Conservation (phyloP, 2,113 vertebrate species). For the Perccottus glenii region DNA sequence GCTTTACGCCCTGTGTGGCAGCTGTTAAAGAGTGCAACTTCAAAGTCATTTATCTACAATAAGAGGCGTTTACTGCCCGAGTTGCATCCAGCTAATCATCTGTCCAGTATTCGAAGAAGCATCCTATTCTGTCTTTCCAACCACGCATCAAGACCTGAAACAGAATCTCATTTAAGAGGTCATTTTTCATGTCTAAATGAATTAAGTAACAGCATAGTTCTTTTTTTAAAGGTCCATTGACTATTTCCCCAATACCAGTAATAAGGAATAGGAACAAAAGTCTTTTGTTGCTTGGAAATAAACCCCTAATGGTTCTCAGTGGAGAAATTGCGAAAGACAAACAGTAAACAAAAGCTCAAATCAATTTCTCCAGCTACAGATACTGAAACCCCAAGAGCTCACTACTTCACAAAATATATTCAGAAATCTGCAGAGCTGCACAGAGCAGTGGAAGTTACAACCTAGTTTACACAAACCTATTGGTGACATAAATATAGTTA, state of each 20-base stretch:
- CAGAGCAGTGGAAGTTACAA: neutral
- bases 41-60: conserved; percentile 34
- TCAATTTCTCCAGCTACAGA: conserved; percentile 2
- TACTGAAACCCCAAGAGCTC: conserved; percentile 1
- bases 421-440: neutral
- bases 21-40: conserved; percentile 15
- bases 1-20: conserved; percentile 1
- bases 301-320: conserved; percentile 12
- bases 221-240: neutral
- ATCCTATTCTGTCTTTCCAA: conserved; percentile 3
- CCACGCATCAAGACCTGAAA: conserved; percentile 3
- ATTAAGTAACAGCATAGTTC: too few species aligned
- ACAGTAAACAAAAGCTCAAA: conserved; percentile 20
- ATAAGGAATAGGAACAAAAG: neutral
- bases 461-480: neutral
- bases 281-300: neutral
- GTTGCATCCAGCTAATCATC: neutral
- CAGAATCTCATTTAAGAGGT: neutral
- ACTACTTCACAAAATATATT: neutral
- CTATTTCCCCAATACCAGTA: neutral
- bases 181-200: neutral
- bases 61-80: conserved; percentile 1
- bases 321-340: neutral
- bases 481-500: conserved; percentile 1
- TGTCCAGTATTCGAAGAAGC: conserved; percentile 8